Evolutionary conservation across 2,888 invertebrate species (phyloP).

Genomic region (Salticus scenicus): DNA sequence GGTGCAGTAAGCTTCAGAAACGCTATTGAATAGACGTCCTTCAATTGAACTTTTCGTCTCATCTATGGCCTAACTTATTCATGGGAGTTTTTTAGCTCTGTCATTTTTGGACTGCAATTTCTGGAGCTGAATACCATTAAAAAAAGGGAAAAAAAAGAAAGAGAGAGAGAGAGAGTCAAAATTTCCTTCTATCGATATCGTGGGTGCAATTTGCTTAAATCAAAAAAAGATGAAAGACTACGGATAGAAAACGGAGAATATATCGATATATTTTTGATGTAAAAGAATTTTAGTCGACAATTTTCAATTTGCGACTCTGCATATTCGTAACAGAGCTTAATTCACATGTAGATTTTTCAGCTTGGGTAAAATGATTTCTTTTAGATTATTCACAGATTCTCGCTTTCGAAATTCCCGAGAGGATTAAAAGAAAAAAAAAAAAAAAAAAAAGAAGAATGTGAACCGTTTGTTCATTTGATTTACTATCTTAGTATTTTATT

Average conservation of each 20-base stretch:
- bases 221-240: background rate
- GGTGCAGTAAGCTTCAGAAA: background rate
- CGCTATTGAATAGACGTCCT: background rate
- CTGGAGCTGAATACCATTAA: slow-evolving; percentile 23
- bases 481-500: too few species aligned
- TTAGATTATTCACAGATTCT: too few species aligned
- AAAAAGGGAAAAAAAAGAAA: background rate
- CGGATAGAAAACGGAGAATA: background rate
- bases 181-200: slow-evolving; percentile 2
- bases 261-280: slow-evolving; percentile 1
- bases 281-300: background rate
- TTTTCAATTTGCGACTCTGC: background rate
- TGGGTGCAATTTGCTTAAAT: slow-evolving; percentile 15
- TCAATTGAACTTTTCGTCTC: background rate
- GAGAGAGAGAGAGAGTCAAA: too few species aligned
- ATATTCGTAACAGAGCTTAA: background rate
- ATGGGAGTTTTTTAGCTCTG: background rate
- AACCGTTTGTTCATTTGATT: too few species aligned
- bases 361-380: background rate
- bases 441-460: too few species aligned
- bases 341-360: background rate
- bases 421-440: too few species aligned
- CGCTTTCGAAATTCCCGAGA: too few species aligned
- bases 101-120: slow-evolving; percentile 19
- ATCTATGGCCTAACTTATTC: background rate